Conservation (phyloP, 2,797 vertebrate genomes). For the Aselliscus stoliczkanus region DNA sequence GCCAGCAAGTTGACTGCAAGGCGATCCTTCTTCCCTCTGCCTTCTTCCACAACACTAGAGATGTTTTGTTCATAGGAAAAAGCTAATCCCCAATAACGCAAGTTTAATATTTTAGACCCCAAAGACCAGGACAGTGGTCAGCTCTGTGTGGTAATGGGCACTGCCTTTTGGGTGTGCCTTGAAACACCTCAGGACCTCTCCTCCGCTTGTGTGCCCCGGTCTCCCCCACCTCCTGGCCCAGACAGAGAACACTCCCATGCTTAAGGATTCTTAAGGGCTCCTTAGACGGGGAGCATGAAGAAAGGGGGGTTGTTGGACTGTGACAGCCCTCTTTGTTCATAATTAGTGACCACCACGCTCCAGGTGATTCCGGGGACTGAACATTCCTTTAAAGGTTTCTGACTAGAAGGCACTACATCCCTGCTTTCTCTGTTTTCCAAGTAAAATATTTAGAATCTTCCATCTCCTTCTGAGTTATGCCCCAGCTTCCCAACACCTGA, state of each 20-base stretch:
- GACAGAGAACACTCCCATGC: neutral
- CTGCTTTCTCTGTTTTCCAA: conserved; percentile 2
- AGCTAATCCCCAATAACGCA: neutral
- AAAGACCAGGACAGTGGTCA: neutral
- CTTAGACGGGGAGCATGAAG: neutral
- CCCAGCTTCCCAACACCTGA: neutral
- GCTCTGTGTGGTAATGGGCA: neutral
- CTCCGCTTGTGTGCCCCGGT: neutral
- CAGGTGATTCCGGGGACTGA: neutral
- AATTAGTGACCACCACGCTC: neutral
- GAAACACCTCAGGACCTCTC: neutral
- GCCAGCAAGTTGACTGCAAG: neutral
- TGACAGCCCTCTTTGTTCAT: neutral
- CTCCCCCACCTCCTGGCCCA: neutral
- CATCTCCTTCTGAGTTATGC: neutral
- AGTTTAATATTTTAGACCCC: neutral
- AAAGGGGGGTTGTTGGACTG: neutral
- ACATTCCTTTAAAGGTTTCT: conserved; percentile 7
- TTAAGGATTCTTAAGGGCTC: neutral
- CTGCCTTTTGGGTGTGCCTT: neutral
- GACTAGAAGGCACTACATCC: neutral
- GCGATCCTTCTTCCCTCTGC: neutral
- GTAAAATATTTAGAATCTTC: neutral
- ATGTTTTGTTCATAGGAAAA: neutral
- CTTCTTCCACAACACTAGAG: neutral